Base-by-base conservation (phyloP, 2,113 vertebrate genomes). In the Alces alces region DNA sequence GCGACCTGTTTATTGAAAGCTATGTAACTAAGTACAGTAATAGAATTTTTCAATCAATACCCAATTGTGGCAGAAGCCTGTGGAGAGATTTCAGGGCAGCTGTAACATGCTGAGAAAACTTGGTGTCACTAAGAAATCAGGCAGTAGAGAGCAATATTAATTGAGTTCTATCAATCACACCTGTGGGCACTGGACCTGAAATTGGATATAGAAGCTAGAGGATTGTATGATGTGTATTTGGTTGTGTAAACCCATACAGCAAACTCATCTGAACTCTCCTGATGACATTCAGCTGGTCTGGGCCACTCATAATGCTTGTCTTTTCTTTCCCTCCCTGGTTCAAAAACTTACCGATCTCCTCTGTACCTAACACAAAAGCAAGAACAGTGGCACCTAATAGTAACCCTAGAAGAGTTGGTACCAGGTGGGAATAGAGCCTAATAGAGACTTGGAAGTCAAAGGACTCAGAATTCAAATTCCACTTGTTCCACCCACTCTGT, bases 21-120 rank as follows among this genome's bases (percentile, higher is more conserved):
- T 91, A 50, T 97, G 94, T 97, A 94, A 96, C 93, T 98, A 98
- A 98, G 95, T 85, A 96, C 83, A 97, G 97, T 95, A 97, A 98
- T 97, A 97, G 98, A 98, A 98, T 97, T 96, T 97, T 98, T 94
- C 91, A 98, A 98, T 98, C 98, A 97, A 98, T 98, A 98, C 91
- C 43, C 97, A 97, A 93, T 97, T 98, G 98, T 96, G 96, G 86
- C 96, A 88, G 79, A 30, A 98, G 96, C 36, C 57, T 8, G 91
- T 96, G 43, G 70, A 97, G 86, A 96, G 93, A 97, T 95, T 96
- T 95, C 86, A 96, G 89, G 83, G 58, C 79, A 91, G 96, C 70
- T 10, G 11, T 90, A 95, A 80, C 95, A 78, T 54, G 73, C 91
- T 93, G 96, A 96, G 96, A 96, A 96, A 97, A 98, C 94, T 92